phyloP scores from a whole-genome alignment of 2,888 invertebrate species.

The Pilophorus perplexus region DNA sequence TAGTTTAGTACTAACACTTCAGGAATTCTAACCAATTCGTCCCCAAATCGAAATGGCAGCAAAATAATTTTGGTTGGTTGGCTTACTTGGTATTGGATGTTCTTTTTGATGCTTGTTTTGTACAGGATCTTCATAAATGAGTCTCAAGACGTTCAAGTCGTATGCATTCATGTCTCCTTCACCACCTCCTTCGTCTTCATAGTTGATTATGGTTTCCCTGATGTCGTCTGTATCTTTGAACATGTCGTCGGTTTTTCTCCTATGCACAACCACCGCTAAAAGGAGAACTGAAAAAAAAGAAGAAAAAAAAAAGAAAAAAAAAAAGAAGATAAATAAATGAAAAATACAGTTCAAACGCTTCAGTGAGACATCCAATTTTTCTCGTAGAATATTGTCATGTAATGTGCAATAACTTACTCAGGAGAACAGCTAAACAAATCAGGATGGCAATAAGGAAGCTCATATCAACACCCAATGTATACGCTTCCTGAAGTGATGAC shows the following conservation, averaged over 20 bases:
- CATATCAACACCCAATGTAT: conserved; percentile 78
- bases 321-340: background rate
- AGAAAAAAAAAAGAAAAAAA: background rate
- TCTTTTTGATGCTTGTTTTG: conserved; percentile 48
- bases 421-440: conserved; percentile 78
- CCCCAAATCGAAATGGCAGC: too few relatives aligned
- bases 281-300: conserved; percentile 63
- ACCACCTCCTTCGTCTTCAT: conserved; percentile 97
- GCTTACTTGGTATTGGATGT: conserved; percentile 53
- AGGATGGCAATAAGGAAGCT: conserved; percentile 87
- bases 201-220: conserved; percentile 94
- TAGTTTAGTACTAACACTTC: too few relatives aligned
- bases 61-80: too few relatives aligned
- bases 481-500: conserved; percentile 70
- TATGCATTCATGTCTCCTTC: conserved; percentile 91
- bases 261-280: conserved; percentile 85
- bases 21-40: too few relatives aligned
- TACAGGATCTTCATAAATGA: conserved; percentile 57
- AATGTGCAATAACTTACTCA: conserved; percentile 76
- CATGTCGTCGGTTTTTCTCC: conserved; percentile 79
- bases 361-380: too few relatives aligned
- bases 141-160: conserved; percentile 76
- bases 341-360: conserved; percentile 1
- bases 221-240: conserved; percentile 94
- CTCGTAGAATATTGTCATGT: too few relatives aligned